Base-by-base conservation (phyloP, 92 coral and sea anemone genomes). In the Desmophyllum pertusum region DNA sequence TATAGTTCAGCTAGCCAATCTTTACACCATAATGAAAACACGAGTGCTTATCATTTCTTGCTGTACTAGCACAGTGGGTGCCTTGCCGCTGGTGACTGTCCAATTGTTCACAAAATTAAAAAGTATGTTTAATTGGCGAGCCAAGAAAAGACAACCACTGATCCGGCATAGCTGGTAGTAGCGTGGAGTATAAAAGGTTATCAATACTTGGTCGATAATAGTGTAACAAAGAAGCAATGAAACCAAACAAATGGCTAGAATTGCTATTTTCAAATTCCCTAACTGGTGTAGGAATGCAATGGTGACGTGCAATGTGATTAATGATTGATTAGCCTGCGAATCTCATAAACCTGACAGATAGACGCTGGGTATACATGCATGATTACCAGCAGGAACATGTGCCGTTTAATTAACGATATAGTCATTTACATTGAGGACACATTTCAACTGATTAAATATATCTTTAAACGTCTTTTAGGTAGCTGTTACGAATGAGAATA, bases 401-500 rank as follows among this genome's bases (percentile, higher is more conserved):
- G 25, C 57, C 21, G 17, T 42, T 29, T 21, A 46, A 46, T n/a
- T 73, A 74, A 50, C 27, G 42, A 18, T 8, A 33, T 19, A 45
- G 45, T 70, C 61, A 74, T 30, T 74, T 31, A 30, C 41, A 35
- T 18, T 18, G 36, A 74, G 41, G 15, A 3, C 6, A 19, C 39
- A 48, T 27, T 10, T 15, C 33, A 67, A 67, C 42, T 67, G 27
- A 36, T 33, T 67, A 37, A 67, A 67, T 11, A 6, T 67, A 1
- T 33, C 25, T 21, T 33, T 37, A 65, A 36, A 67, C 73, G 33
- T 38, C 27, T 6, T 35, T 13, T 25, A 25, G 53, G 7, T 6
- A 29, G 41, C 69, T 59, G 83, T 45, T 31, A 43, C 31, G 37
- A 17, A 62, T 57, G 70, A 35, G 14, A 79, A 66, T 52, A 33